phyloP scores from a whole-genome alignment of 2,113 vertebrate genomes.

The human (Homo sapiens) region GRCh38 chr4:47554501-47555000 shows the following conservation, averaged over 20 bases:
- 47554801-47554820: slow-evolving; percentile 51
- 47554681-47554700: not conserved
- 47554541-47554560: not conserved
- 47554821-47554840: slow-evolving; percentile 84
- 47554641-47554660: not conserved
- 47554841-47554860: slow-evolving; percentile 95
- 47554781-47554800: slow-evolving; percentile 39
- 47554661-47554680: not conserved
- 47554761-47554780: slow-evolving; percentile 87
- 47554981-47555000: not conserved
- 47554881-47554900: slow-evolving; percentile 91
- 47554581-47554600: not conserved
- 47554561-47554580: not conserved
- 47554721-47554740: slow-evolving; percentile 92
- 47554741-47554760: slow-evolving; percentile 90
- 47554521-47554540: not conserved
- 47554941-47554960: not conserved
- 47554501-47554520: not conserved
- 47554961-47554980: not conserved
- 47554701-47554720: slow-evolving; percentile 50
- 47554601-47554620: not conserved
- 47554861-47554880: slow-evolving; percentile 95
- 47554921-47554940: not conserved
- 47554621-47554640: not conserved
- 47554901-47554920: slow-evolving; percentile 88